Conservation (phyloP, 2,113 vertebrate species). For the Pangasianodon hypophthalmus region DNA sequence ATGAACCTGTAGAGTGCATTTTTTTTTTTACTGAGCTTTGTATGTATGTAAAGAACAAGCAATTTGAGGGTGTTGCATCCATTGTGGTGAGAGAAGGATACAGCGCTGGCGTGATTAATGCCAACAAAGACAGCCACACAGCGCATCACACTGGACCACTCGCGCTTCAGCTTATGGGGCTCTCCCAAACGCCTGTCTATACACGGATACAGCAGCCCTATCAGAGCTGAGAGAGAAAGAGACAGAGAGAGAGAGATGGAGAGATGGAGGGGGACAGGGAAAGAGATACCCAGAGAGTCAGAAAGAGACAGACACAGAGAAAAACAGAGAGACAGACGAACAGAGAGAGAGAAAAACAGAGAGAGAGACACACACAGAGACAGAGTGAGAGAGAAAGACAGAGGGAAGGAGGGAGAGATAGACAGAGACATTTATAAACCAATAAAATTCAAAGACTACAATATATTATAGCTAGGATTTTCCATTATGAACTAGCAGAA, state of each 20-base stretch:
- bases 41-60: background rate
- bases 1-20: no score
- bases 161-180: conserved; percentile 94
- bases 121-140: conserved; percentile 97
- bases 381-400: no score
- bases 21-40: background rate
- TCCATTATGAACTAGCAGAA: background rate
- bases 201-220: conserved; percentile 93
- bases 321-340: no score
- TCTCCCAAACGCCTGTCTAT: conserved; percentile 91
- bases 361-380: background rate
- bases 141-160: conserved; percentile 98
- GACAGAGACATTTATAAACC: background rate
- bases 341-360: no score
- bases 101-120: conserved; percentile 96
- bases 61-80: background rate
- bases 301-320: background rate
- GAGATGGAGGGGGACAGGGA: background rate
- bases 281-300: background rate
- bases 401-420: background rate
- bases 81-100: conserved; percentile 79
- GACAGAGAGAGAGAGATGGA: background rate
- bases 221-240: conserved; percentile 75
- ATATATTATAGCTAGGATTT: background rate
- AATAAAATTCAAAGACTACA: background rate